Evolutionary conservation across 2,888 invertebrate genomes (phyloP).

Genomic region (Pediacus dermestoides): DNA sequence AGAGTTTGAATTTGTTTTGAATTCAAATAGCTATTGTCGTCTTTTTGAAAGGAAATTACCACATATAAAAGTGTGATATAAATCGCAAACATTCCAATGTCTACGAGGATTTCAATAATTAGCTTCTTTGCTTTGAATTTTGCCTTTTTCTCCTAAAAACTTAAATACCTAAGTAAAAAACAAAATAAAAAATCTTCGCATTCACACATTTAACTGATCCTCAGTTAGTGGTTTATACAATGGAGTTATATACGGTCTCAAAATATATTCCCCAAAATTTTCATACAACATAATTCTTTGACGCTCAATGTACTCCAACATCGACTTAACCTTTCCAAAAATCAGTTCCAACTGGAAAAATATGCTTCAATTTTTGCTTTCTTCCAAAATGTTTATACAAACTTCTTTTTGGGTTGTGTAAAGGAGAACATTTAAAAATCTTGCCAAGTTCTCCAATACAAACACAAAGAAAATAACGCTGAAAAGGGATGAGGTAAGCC

Average conservation of each 20-base stretch:
- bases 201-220: slow-evolving; percentile 20
- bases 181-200: not conserved
- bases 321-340: not conserved
- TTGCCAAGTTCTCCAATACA: slow-evolving; percentile 26
- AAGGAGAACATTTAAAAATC: slow-evolving; percentile 9
- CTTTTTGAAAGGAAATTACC: slow-evolving; percentile 29
- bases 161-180: not conserved
- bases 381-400: too few relatives aligned
- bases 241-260: slow-evolving; percentile 30
- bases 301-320: slow-evolving; percentile 22
- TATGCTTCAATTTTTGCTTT: too few relatives aligned
- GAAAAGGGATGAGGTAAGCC: slow-evolving; percentile 26
- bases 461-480: slow-evolving; percentile 27
- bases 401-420: not conserved
- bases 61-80: slow-evolving; percentile 34
- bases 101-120: slow-evolving; percentile 27
- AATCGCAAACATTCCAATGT: slow-evolving; percentile 32
- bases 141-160: slow-evolving; percentile 13
- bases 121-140: slow-evolving; percentile 15
- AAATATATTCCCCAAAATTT: slow-evolving; percentile 23
- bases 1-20: slow-evolving; percentile 27
- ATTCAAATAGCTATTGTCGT: slow-evolving; percentile 23
- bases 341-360: too few relatives aligned
- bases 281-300: slow-evolving; percentile 27
- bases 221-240: slow-evolving; percentile 25